phyloP scores from a whole-genome alignment of 30 jellyfish, hydroid and myxozoan species.

The Hydractinia symbiolongicarpus region DNA sequence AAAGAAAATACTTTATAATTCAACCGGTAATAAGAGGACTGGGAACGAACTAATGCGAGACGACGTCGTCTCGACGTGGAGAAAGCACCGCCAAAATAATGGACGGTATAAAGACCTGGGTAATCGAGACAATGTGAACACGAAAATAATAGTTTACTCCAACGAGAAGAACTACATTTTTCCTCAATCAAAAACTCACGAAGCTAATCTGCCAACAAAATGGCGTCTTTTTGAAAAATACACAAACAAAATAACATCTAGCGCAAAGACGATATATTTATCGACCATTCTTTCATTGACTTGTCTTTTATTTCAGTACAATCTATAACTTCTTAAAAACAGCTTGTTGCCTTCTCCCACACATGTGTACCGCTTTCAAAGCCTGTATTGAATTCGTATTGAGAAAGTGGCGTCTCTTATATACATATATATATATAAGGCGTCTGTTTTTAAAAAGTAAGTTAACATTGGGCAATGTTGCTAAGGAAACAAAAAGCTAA shows the following conservation, averaged over 20 bases:
- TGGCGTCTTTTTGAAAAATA: conserved; percentile 17
- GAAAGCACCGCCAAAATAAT: background rate
- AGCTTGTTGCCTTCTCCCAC: no score
- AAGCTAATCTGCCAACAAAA: background rate
- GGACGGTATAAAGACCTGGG: background rate
- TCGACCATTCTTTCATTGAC: background rate
- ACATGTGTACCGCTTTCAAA: no score
- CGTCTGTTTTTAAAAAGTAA: no score
- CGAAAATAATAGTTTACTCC: background rate
- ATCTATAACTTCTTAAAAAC: no score
- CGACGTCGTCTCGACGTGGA: background rate
- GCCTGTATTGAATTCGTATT: no score
- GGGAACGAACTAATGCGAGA: background rate
- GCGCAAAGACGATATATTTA: conserved; percentile 10
- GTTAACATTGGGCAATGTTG: no score
- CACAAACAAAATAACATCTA: background rate
- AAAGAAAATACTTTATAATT: background rate
- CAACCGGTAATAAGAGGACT: background rate
- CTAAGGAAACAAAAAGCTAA: no score
- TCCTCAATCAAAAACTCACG: background rate
- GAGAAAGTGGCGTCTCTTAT: no score
- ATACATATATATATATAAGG: no score
- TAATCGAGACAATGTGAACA: background rate
- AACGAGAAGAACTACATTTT: background rate
- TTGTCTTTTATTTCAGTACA: no score